Percentiles rank a stretch among this genome's conserved stretches.
Conservation (phyloP, 2,888 invertebrate genomes). For the Cheilosia scutellata region DNA sequence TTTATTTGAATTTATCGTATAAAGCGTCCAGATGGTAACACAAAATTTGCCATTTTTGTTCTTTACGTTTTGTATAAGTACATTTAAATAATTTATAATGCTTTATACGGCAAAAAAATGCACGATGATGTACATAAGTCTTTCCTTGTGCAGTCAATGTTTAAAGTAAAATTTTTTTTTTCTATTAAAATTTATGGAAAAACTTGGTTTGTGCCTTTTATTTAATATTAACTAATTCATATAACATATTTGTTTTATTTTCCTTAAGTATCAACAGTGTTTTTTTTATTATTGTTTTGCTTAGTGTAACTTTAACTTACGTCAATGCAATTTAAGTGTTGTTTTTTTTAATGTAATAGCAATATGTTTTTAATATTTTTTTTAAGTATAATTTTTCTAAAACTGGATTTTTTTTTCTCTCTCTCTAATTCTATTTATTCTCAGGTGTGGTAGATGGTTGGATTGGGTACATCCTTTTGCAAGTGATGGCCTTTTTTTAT, state of each 20-base stretch:
- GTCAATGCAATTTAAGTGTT: conserved; percentile 49
- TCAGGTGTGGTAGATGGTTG: conserved; percentile 3
- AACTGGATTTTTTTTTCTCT: conserved; percentile 28
- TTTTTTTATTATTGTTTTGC: conserved; percentile 9
- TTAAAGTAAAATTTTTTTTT: conserved; percentile 28
- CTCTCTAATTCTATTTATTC: conserved; percentile 12
- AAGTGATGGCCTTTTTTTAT: conserved; percentile 9
- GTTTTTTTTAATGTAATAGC: conserved; percentile 42
- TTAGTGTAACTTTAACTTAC: conserved; percentile 30
- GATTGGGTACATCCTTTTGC: conserved; percentile 7
- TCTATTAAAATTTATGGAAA: conserved; percentile 36
- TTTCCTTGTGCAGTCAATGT: conserved; percentile 71
- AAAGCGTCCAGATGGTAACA: conserved; percentile 54
- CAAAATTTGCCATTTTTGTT: conserved; percentile 6
- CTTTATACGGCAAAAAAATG: conserved; percentile 42
- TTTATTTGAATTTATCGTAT: conserved; percentile 40
- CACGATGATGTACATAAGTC: conserved; percentile 53
- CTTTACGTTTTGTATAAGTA: conserved; percentile 23
- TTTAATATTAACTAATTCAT: conserved; percentile 35
- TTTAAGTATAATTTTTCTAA: conserved; percentile 68
- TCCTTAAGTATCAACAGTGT: conserved; percentile 57
- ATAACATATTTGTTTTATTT: conserved; percentile 21
- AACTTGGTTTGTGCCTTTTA: conserved; percentile 65
- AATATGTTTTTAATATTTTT: conserved; percentile 50
- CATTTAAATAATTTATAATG: conserved; percentile 14